Conservation (phyloP, 2,113 vertebrate genomes). For the Cryptotis parvus region DNA sequence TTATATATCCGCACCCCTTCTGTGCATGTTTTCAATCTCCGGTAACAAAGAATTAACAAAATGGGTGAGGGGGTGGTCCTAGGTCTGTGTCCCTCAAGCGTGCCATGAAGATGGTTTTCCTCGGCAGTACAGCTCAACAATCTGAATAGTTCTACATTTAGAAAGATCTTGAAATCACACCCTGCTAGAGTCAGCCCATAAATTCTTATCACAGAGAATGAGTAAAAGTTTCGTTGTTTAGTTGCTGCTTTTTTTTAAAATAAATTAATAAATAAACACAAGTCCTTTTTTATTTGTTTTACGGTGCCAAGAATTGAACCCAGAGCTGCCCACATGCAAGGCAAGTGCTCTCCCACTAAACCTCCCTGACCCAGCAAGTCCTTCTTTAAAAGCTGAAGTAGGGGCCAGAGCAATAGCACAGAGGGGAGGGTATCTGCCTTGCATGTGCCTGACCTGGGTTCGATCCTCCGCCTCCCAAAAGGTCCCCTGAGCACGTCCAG, state of each 20-base stretch:
- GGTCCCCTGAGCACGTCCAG: too few species aligned
- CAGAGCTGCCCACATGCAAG: too few species aligned
- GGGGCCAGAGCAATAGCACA: too few species aligned
- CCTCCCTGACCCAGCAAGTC: too few species aligned
- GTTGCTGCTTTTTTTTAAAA: too few species aligned
- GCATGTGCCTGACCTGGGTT: too few species aligned
- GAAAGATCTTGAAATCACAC: background rate
- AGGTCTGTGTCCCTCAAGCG: background rate
- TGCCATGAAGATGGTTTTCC: background rate
- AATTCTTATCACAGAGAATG: constrained; percentile 1
- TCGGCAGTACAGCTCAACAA: background rate
- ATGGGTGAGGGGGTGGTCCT: too few species aligned
- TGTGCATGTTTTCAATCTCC: background rate
- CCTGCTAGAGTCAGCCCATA: background rate
- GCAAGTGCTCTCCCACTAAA: too few species aligned
- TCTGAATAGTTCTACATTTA: constrained; percentile 5
- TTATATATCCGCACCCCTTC: background rate
- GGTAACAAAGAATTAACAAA: background rate
- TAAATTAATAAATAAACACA: background rate
- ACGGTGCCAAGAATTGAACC: too few species aligned
- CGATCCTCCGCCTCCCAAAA: too few species aligned
- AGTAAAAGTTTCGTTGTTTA: background rate
- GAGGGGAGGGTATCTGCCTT: too few species aligned
- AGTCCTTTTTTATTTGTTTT: background rate
- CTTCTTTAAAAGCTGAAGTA: too few species aligned